phyloP scores from a whole-genome alignment of 2,888 invertebrate species.

The Amaurobius ferox region DNA sequence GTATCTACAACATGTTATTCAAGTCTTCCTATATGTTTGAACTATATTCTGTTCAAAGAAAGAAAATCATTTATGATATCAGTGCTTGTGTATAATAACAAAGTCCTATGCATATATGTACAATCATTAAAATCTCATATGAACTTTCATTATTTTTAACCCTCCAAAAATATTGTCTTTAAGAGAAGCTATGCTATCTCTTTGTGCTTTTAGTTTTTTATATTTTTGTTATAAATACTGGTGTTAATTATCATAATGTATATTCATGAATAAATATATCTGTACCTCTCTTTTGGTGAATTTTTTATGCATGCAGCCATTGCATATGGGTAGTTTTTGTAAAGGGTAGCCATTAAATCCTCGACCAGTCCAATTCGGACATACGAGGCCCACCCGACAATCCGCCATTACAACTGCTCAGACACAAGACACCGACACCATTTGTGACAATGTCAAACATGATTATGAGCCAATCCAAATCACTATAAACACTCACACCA shows the following conservation, averaged over 20 bases:
- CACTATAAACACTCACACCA: too few species aligned
- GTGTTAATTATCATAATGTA: background rate
- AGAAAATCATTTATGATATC: background rate
- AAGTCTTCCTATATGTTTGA: conserved; percentile 7
- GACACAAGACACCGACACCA: too few species aligned
- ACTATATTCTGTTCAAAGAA: background rate
- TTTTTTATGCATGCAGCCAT: background rate
- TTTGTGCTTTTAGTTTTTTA: conserved; percentile 18
- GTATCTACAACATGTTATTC: background rate
- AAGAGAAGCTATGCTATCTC: conserved; percentile 3
- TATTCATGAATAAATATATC: conserved; percentile 13
- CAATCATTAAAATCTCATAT: conserved; percentile 12
- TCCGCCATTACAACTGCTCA: too few species aligned
- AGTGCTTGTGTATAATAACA: background rate
- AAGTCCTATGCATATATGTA: conserved; percentile 5
- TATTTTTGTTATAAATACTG: background rate
- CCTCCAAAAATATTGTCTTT: background rate
- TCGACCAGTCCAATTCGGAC: too few species aligned
- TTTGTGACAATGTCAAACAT: too few species aligned
- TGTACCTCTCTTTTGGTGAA: background rate
- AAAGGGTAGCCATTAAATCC: too few species aligned
- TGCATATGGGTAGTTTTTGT: too few species aligned
- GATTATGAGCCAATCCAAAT: too few species aligned
- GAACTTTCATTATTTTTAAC: conserved; percentile 11
- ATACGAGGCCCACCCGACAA: too few species aligned